phyloP scores from a whole-genome alignment of 2,888 invertebrate species.

The Amblyjoppa proteus region DNA sequence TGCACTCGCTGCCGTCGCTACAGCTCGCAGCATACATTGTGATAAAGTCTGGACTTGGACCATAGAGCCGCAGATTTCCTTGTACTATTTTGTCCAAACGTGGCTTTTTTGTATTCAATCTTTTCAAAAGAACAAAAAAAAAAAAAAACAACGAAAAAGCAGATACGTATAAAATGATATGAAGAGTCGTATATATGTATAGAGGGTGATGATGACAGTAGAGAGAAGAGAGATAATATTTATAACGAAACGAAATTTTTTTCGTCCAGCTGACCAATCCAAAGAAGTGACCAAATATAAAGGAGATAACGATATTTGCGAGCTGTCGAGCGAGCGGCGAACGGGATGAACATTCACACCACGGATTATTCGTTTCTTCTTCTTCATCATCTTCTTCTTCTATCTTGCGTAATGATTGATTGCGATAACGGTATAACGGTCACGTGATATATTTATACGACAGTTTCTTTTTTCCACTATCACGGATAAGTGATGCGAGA shows the following conservation, averaged over 20 bases:
- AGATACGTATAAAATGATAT: conserved; percentile 47
- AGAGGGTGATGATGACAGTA: conserved; percentile 8
- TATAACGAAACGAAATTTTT: conserved; percentile 69
- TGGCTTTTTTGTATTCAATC: conserved; percentile 54
- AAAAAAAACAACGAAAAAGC: conserved; percentile 26
- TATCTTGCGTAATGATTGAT: conserved; percentile 68
- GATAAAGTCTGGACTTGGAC: conserved; percentile 84
- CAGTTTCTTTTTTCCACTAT: conserved; percentile 68
- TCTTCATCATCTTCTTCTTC: conserved; percentile 59
- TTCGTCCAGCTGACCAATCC: conserved; percentile 84
- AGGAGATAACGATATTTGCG: conserved; percentile 81
- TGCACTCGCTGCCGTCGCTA: conserved; percentile 63
- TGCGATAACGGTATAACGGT: conserved; percentile 75
- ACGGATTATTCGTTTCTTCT: conserved; percentile 45
- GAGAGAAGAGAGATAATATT: conserved; percentile 68
- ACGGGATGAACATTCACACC: conserved; percentile 73
- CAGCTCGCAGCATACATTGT: conserved; percentile 83
- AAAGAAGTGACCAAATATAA: conserved; percentile 85
- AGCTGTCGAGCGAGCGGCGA: conserved; percentile 77
- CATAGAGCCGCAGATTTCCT: conserved; percentile 65
- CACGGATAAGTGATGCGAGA: conserved; percentile 66
- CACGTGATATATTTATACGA: conserved; percentile 81
- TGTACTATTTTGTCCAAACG: conserved; percentile 56
- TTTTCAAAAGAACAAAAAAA: conserved; percentile 49
- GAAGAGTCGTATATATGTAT: conserved; percentile 43